A percentile compares a stretch with the other conserved stretches of the same genome.
These are phyloP conservation scores for Oligia strigilis DNA, from an alignment of 2,888 invertebrate species.

Conservation along the genomic window DNA sequence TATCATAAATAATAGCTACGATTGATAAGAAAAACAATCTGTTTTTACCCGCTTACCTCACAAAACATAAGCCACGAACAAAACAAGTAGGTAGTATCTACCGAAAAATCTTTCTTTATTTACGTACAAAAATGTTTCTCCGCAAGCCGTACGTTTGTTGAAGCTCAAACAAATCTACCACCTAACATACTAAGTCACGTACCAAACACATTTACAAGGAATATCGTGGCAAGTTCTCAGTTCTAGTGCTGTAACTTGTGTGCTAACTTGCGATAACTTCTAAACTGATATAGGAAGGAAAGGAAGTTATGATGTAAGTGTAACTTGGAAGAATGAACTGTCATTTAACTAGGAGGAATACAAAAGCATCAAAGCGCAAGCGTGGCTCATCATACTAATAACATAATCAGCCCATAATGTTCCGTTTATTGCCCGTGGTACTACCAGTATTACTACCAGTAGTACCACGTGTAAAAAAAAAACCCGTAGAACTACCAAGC, in stretches of 20 bases:
- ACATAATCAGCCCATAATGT: neutral
- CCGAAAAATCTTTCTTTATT: slow-evolving; percentile 3
- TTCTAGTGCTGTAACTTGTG: slow-evolving; percentile 56
- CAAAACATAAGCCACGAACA: slow-evolving; percentile 16
- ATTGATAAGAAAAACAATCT: neutral
- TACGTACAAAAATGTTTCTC: slow-evolving; percentile 17
- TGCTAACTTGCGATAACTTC: slow-evolving; percentile 50
- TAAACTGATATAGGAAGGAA: slow-evolving; percentile 32
- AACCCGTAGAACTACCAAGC: too few species aligned
- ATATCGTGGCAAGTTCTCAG: slow-evolving; percentile 53
- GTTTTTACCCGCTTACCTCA: neutral
- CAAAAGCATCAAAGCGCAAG: neutral
- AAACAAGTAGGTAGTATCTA: neutral
- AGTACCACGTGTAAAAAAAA: too few species aligned
- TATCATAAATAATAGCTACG: too few species aligned
- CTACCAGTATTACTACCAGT: too few species aligned
- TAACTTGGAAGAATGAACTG: slow-evolving; percentile 23
- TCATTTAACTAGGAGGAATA: neutral
- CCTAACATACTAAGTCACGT: slow-evolving; percentile 58
- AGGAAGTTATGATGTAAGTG: slow-evolving; percentile 8
- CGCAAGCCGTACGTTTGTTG: slow-evolving; percentile 14
- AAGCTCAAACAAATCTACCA: slow-evolving; percentile 22
- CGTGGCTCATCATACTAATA: neutral
- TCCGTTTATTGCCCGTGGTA: too few species aligned
- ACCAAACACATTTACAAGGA: slow-evolving; percentile 57